Percentiles rank a stretch among this genome's conserved stretches.
These are phyloP conservation scores for Rhynchonycteris naso DNA, from an alignment of 2,797 vertebrate genomes.

Conservation along the genomic window DNA sequence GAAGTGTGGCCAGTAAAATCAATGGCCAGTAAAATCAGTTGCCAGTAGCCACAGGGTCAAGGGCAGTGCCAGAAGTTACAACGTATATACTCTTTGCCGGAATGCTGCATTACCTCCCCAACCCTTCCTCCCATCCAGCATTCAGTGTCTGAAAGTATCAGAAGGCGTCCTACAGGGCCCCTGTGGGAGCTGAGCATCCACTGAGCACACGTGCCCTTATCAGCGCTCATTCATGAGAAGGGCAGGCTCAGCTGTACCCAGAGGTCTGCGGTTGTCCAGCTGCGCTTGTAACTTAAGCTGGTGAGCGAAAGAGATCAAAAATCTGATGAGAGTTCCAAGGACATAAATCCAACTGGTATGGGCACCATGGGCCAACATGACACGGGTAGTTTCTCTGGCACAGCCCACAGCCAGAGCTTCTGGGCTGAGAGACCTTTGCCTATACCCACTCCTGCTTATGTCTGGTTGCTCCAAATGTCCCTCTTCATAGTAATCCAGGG, in stretches of 20 bases:
- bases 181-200: not conserved
- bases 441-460: not conserved
- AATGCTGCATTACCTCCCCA: not conserved
- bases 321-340: not conserved
- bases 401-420: not conserved
- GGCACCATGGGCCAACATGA: not conserved
- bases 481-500: not conserved
- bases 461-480: not conserved
- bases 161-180: not conserved
- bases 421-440: not conserved
- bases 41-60: not conserved
- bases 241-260: not conserved
- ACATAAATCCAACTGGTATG: not conserved
- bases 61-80: not conserved
- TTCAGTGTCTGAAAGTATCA: not conserved
- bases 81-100: not conserved
- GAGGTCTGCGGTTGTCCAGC: not conserved
- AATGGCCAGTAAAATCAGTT: not conserved
- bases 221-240: not conserved
- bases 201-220: not conserved
- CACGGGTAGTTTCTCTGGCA: not conserved
- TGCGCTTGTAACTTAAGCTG: not conserved
- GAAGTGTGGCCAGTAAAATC: not conserved
- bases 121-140: not conserved
- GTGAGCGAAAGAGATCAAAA: not conserved